Evolutionary conservation across 2,797 vertebrate species (phyloP), one percentile per base, ranked within the genome.

Genomic region (Oryzias sinensis): DNA sequence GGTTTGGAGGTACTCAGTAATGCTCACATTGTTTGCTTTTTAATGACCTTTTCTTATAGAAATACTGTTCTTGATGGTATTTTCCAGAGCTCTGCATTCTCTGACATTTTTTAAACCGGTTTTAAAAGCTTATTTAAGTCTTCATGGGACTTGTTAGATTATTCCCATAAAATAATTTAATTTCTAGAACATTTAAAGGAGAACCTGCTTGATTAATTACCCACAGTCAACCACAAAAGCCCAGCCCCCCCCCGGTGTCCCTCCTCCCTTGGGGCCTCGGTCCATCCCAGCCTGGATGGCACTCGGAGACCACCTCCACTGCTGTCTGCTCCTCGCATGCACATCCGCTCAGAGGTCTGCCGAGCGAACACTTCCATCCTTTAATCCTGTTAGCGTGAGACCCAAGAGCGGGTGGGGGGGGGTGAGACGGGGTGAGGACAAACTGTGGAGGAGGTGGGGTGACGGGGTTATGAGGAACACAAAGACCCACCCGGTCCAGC

Each of bases 331-430:
- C 67, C 45, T 24, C 16, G n/a, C 55, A 47, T 43, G 47, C 55
- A 55, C 70, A 68, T 63, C 72, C 51, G 54, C 75, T 67, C 70
- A 50, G 72, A 80, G 81, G 81, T 84, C 80, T 85, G 78, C 68
- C 24, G 74, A 82, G 64, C 57, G 62, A 82, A 80, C 68, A 82
- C 84, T 78, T 80, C 76, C 56, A 6, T 79, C 61, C 72, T 59
- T 33, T 92, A 93, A 93, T 92, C 91, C 91, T 93, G 89, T 93
- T 92, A 93, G 88, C 62, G 61, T 46, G 74, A 63, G 66, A 81
- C 67, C 22, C 70, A 53, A 57, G 69, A 74, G 43, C 18, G 52
- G 51, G 48, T 11, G 42, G 52, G 20, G 18, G 18, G 18, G 9
- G 53, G 47, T 60, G 61, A 49, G 46, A 27, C 2, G 41, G 63